Evolutionary conservation across 2,113 vertebrate genomes (phyloP).

Genomic region (Otolemur garnettii): DNA sequence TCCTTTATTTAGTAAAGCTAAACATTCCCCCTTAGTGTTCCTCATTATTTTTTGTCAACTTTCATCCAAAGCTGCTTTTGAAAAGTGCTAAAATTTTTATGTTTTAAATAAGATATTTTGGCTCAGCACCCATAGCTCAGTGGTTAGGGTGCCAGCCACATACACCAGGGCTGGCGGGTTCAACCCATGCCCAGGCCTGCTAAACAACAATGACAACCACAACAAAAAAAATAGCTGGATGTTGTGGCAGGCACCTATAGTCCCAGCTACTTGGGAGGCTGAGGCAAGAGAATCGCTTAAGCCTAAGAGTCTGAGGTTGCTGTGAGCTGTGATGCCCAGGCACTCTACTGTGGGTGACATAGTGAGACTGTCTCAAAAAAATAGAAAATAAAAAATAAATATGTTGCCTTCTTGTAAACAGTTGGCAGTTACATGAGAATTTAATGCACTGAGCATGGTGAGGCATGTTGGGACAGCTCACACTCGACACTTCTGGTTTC

Average conservation of each 20-base stretch:
- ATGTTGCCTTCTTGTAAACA: constrained; percentile 50
- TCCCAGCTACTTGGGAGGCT: no score
- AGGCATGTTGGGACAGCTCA: not conserved
- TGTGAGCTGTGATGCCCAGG: no score
- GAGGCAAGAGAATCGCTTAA: no score
- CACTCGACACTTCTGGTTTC: not conserved
- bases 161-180: no score
- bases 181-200: no score
- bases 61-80: constrained; percentile 33
- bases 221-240: no score
- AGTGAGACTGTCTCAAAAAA: no score
- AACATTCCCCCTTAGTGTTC: constrained; percentile 21
- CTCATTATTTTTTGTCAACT: constrained; percentile 51
- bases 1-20: constrained; percentile 61
- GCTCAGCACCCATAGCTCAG: not conserved
- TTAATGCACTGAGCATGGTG: constrained; percentile 26
- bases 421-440: constrained; percentile 12
- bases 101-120: constrained; percentile 54
- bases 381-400: constrained; percentile 2
- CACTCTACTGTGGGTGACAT: no score
- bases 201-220: no score
- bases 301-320: no score
- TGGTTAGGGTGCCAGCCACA: no score
- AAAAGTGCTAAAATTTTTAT: constrained; percentile 37
- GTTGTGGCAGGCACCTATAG: no score